Evolutionary conservation across 2,888 invertebrate species (phyloP).

Genomic region (Hydraecia micacea): DNA sequence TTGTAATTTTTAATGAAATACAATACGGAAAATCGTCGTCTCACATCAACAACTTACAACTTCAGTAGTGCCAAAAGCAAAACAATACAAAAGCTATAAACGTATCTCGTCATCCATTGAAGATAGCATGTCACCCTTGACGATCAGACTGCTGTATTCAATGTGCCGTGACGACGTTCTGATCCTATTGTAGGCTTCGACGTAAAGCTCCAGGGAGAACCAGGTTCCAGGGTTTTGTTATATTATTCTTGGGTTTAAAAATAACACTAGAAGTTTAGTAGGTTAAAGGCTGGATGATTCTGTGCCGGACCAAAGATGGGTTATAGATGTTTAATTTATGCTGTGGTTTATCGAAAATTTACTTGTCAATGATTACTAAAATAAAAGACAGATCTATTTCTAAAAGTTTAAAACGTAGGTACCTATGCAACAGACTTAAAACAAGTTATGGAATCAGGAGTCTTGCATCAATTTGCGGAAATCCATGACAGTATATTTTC

Average conservation of each 20-base stretch:
- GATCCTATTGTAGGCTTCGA: slow-evolving; percentile 21
- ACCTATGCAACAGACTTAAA: background rate
- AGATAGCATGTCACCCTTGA: slow-evolving; percentile 25
- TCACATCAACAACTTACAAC: background rate
- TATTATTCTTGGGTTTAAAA: background rate
- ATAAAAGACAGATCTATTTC: background rate
- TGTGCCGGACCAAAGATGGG: too few relatives aligned
- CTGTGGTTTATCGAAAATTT: background rate
- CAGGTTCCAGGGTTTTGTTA: slow-evolving; percentile 19
- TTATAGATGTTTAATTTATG: background rate
- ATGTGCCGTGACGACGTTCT: slow-evolving; percentile 39
- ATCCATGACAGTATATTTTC: too few relatives aligned
- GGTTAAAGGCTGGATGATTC: rapidly evolving
- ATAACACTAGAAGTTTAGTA: background rate
- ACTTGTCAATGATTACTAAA: too few relatives aligned
- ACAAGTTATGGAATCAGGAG: too few relatives aligned
- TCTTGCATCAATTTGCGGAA: too few relatives aligned
- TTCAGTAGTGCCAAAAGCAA: background rate
- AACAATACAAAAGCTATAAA: slow-evolving; percentile 5
- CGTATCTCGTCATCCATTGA: slow-evolving; percentile 1
- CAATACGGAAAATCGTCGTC: background rate
- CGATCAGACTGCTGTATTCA: background rate
- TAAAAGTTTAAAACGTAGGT: too few relatives aligned
- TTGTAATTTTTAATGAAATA: background rate
- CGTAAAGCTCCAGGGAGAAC: slow-evolving; percentile 17